Evolutionary conservation across 2,888 invertebrate genomes (phyloP).

Genomic region (Drosophila neonasuta): DNA sequence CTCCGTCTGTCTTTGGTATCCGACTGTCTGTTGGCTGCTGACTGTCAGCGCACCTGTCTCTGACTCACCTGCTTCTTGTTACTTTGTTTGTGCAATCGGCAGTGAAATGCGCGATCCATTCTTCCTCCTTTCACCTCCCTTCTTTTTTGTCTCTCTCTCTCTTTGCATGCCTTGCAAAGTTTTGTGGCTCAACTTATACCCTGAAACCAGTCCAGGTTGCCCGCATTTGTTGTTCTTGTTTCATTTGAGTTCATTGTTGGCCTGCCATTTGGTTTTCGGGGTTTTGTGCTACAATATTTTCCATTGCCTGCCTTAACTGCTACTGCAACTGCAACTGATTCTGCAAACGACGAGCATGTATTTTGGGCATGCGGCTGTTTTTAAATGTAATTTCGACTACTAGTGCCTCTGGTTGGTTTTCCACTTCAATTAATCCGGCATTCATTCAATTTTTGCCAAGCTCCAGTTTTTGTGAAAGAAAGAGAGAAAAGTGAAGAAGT

Average conservation of each 20-base stretch:
- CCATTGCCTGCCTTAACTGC: constrained; percentile 18
- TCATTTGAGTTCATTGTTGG: constrained; percentile 15
- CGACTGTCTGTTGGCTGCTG: constrained; percentile 9
- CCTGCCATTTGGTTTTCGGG: constrained; percentile 12
- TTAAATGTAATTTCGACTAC: constrained; percentile 48
- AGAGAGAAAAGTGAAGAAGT: background rate
- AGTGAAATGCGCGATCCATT: constrained; percentile 41
- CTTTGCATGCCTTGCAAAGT: constrained; percentile 22
- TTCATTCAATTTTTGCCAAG: constrained; percentile 24
- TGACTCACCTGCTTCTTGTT: constrained; percentile 16
- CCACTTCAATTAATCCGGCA: constrained; percentile 34
- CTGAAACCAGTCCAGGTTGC: constrained; percentile 27
- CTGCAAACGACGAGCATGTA: constrained; percentile 40
- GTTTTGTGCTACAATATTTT: constrained; percentile 35
- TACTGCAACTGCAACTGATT: background rate
- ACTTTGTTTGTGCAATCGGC: constrained; percentile 58
- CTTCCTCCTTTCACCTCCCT: background rate
- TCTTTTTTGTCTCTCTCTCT: background rate
- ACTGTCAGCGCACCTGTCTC: constrained; percentile 40
- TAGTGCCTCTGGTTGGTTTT: constrained; percentile 20
- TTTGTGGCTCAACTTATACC: constrained; percentile 36
- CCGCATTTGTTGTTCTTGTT: constrained; percentile 32
- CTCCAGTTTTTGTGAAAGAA: background rate
- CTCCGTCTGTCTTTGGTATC: background rate
- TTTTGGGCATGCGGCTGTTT: constrained; percentile 32